Percentiles rank a stretch among this genome's conserved stretches.
phyloP scores from a whole-genome alignment of 2,888 invertebrate species.

The Heliothis peltigera region DNA sequence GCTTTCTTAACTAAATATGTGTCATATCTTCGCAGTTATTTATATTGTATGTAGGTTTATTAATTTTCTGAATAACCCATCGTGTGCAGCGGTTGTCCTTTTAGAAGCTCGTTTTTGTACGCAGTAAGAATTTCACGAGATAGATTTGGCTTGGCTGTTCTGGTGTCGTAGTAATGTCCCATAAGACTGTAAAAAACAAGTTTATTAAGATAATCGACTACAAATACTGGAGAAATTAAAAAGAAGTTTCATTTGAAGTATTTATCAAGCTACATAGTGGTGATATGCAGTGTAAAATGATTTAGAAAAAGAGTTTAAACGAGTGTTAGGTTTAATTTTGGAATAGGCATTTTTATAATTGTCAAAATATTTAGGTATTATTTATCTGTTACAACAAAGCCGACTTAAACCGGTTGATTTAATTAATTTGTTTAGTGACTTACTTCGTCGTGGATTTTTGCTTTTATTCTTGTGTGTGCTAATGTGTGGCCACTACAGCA shows the following conservation, averaged over 20 bases:
- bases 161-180: slow-evolving; percentile 87
- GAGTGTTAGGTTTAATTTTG: not conserved
- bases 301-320: slow-evolving; percentile 28
- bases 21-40: slow-evolving; percentile 53
- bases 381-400: slow-evolving; percentile 8
- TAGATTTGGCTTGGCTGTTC: slow-evolving; percentile 84
- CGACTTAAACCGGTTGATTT: not conserved
- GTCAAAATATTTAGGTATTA: not conserved
- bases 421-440: slow-evolving; percentile 24
- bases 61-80: slow-evolving; percentile 78
- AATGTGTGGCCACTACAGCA: slow-evolving; percentile 49
- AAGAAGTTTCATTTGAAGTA: not conserved
- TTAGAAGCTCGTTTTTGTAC: slow-evolving; percentile 87
- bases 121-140: slow-evolving; percentile 85
- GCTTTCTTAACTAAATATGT: slow-evolving; percentile 14
- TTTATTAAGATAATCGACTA: not conserved
- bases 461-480: slow-evolving; percentile 39
- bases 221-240: not conserved
- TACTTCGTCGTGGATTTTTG: slow-evolving; percentile 46
- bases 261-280: slow-evolving; percentile 15
- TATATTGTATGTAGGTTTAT: slow-evolving; percentile 12
- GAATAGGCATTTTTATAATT: not conserved
- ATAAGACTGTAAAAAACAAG: slow-evolving; percentile 75
- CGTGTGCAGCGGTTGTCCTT: slow-evolving; percentile 81
- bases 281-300: slow-evolving; percentile 5